Evolutionary conservation across 2,113 vertebrate genomes (phyloP).

Genomic region (Lagopus leucura): DNA sequence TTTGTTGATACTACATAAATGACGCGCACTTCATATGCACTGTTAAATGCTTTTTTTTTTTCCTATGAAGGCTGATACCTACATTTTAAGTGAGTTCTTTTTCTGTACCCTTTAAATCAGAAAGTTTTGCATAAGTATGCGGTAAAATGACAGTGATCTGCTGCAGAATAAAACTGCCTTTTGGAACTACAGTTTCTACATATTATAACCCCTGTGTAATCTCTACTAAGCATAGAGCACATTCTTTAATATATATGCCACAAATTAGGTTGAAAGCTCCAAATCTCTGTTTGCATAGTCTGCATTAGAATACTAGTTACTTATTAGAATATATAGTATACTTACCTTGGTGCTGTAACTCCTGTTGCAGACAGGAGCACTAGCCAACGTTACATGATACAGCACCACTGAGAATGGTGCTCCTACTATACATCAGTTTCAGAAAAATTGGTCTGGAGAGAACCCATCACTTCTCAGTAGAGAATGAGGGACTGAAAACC

Average conservation of each 20-base stretch:
- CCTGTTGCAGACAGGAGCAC: neutral
- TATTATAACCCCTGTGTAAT: neutral
- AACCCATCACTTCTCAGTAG: neutral
- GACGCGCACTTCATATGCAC: neutral
- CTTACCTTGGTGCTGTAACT: neutral
- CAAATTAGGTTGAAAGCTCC: constrained; percentile 5
- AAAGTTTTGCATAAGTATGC: constrained; percentile 1
- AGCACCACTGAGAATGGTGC: neutral
- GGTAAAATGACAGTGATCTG: constrained; percentile 35
- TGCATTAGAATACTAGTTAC: neutral
- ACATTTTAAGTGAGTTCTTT: neutral
- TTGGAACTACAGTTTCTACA: constrained; percentile 18
- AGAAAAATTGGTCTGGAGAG: neutral
- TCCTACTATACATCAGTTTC: neutral
- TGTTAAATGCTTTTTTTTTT: neutral
- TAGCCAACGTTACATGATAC: neutral
- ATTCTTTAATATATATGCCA: neutral
- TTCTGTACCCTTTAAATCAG: constrained; percentile 7
- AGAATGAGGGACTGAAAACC: neutral
- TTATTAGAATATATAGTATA: neutral
- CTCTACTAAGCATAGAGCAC: constrained; percentile 10
- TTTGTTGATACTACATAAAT: neutral
- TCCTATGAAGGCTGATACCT: neutral
- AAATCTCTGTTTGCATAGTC: neutral
- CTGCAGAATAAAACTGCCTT: constrained; percentile 42